These are phyloP conservation scores for Ceriagrion tenellum DNA, from an alignment of 2,888 invertebrate species.

Conservation along the genomic window DNA sequence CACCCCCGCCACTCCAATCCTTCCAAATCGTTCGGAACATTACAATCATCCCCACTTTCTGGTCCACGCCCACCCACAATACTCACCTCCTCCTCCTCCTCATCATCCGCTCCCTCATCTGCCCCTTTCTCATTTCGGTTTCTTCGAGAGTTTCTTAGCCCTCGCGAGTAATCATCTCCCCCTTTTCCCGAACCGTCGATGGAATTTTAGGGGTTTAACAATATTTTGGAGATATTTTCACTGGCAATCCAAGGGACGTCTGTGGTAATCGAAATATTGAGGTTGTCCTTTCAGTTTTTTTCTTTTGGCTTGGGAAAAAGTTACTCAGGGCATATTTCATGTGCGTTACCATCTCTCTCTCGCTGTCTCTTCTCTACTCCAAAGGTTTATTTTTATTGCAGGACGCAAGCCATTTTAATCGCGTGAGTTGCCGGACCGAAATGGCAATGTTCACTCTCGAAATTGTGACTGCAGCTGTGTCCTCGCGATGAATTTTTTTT, in stretches of 20 bases:
- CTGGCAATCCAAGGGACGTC: not conserved
- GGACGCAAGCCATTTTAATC: not conserved
- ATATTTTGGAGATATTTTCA: not conserved
- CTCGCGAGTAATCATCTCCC: not conserved
- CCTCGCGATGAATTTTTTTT: not conserved
- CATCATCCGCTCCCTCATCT: not conserved
- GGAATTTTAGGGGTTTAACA: not conserved
- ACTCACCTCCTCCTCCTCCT: not conserved
- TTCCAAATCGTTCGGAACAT: constrained; percentile 20
- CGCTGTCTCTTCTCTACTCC: too few species aligned
- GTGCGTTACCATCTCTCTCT: too few species aligned
- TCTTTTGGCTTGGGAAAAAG: not conserved
- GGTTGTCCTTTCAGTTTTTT: not conserved
- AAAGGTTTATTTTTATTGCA: not conserved
- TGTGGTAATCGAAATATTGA: not conserved
- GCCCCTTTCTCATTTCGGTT: not conserved
- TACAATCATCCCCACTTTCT: constrained; percentile 1
- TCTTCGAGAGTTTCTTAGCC: not conserved
- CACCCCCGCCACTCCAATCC: not conserved
- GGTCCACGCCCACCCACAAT: not conserved
- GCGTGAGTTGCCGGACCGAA: not conserved
- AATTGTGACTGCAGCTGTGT: constrained; percentile 2
- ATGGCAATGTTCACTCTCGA: not conserved
- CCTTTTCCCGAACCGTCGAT: not conserved
- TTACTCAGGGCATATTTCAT: too few species aligned